Evolutionary conservation across 2,797 vertebrate species (phyloP).

Genomic region (Margarornis squamiger): DNA sequence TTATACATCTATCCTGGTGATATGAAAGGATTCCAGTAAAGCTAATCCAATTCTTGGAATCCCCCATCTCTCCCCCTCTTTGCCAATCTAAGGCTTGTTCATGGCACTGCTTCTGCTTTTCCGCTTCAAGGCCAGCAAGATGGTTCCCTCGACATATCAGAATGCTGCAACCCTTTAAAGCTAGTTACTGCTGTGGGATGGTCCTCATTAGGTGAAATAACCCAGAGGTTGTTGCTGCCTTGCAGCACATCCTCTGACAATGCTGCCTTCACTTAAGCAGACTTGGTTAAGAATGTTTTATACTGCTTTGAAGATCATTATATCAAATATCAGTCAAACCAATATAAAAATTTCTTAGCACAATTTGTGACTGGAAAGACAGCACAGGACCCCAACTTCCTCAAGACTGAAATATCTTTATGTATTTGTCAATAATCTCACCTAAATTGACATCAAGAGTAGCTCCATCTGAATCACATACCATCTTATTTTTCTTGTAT

Average conservation of each 20-base stretch:
- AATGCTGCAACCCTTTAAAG: neutral
- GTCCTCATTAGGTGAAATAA: conserved; percentile 47
- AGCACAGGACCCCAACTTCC: conserved; percentile 33
- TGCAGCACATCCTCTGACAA: neutral
- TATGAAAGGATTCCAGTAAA: conserved; percentile 32
- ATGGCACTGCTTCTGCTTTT: neutral
- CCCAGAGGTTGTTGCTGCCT: neutral
- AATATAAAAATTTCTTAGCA: conserved; percentile 38
- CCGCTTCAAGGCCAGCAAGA: neutral
- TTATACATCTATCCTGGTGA: conserved; percentile 1
- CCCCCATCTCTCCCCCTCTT: neutral
- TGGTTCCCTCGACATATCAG: neutral
- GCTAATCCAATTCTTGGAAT: conserved; percentile 46
- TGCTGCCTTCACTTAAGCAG: neutral
- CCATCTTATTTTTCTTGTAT: neutral
- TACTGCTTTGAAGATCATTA: conserved; percentile 46
- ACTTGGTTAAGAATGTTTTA: conserved; percentile 25
- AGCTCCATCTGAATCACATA: neutral
- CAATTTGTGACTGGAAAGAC: conserved; percentile 19
- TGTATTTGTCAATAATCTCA: conserved; percentile 10
- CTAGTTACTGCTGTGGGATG: neutral
- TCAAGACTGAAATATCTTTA: conserved; percentile 48
- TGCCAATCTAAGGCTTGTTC: neutral
- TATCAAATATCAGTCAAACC: conserved; percentile 62
- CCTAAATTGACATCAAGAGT: conserved; percentile 16